Evolutionary conservation across 2,888 invertebrate species (phyloP), one percentile per base, ranked within the genome.

Genomic region (Rutpela maculata): DNA sequence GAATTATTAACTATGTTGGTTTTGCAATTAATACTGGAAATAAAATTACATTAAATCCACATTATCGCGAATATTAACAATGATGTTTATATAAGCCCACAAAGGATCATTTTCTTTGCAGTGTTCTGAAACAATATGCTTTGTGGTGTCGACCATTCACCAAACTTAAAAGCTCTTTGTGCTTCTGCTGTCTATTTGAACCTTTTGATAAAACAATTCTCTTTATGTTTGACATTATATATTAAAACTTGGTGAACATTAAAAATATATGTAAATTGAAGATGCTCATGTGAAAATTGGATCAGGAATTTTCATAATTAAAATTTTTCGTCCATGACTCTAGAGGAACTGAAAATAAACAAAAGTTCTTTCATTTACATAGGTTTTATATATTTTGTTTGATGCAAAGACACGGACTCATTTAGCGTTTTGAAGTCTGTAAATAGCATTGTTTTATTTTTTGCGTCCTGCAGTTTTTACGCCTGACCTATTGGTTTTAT

Each of bases 181-280:
- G 35, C 62, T n/a, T 18, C 62, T 18, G 18, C 50, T 43, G 43
- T 50, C 66, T 31, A 55, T 56, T 56, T 26, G 55, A 26, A n/a
- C 55, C 67, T 62, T 68, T 56, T 56, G 67, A 56, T 56, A 56
- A 68, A 68, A 55, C 67, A 68, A 68, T 68, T 68, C 67, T 22
- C 67, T 68, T 68, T 68, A 19, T 55, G 67, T 68, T 68, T 55
- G 67, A 68, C 67, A 66, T 66, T 50, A 50, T 19, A 66, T 66
- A 68, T 55, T 68, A 68, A 68, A 68, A 68, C 67, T 31, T 55
- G 55, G 55, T 55, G 6, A 56, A 26, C 67, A 68, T 68, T 26
- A 56, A 55, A 68, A 68, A 68, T 56, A 22, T 68, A 68, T 68
- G 67, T 56, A 68, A 68, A 68, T 68, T 56, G 26, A 55, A 56